Evolutionary conservation across 2,888 invertebrate species (phyloP), one percentile per base, ranked within the genome.

Genomic region (Gandaritis pyraliata): DNA sequence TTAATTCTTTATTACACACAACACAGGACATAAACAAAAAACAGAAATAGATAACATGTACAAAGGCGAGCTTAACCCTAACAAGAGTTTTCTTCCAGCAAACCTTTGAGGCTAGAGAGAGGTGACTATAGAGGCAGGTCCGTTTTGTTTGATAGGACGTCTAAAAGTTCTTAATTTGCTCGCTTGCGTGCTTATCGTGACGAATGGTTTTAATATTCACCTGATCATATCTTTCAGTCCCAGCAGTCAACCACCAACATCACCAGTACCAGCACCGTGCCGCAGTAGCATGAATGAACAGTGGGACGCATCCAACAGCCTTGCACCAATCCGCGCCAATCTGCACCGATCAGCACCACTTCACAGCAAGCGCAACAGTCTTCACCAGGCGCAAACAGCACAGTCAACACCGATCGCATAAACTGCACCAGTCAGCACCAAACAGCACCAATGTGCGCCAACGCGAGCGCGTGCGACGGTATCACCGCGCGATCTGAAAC

Each of bases 401-500:
- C n/a, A n/a, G n/a, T 23, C 23, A 23, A 2, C 23, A 23, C 23
- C 23, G 2, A 23, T 23, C 23, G 23, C 23, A 23, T 5, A 1
- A 23, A 23, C 23, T 23, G 23, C 54, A 55, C 50, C 36, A 12
- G 5, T 43, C 52, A 29, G 52, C 49, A 23, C 48, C 18, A 13
- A 33, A 38, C 52, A 43, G 55, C 49, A 16, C 47, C 36, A 43
- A 53, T 50, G 5, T 12, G 39, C 12, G 38, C 48, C 45, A 13
- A 33, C 36, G 57, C 64, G 57, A 54, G 68, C 63, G 65, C 65
- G 8, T 49, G 61, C 70, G 65, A 43, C 62, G 53, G 48, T 65
- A 55, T 59, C 66, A 65, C 64, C 49, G 56, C 55, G 39, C 62
- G 65, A 57, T 58, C 69, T 69, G 68, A 64, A 69, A 68, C 39